phyloP scores from a whole-genome alignment of 1,140 invertebrate species.

The Platyscapa corneri region DNA sequence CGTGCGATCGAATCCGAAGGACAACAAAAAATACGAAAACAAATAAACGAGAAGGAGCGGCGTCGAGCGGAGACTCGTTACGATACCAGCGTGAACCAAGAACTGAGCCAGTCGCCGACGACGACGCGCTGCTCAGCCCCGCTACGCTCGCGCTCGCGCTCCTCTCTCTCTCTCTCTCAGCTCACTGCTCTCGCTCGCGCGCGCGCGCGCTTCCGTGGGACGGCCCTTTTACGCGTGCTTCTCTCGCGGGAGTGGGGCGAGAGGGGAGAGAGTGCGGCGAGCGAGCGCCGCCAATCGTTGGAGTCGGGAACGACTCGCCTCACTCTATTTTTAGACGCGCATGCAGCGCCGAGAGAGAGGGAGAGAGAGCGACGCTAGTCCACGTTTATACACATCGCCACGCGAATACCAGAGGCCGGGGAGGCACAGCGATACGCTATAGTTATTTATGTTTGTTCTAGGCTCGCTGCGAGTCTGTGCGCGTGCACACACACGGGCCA shows the following conservation, averaged over 20 bases:
- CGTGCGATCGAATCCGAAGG: background rate
- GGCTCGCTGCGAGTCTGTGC: background rate
- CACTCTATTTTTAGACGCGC: slow-evolving; percentile 32
- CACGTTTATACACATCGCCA: slow-evolving; percentile 6
- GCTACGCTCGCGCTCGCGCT: background rate
- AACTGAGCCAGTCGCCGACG: slow-evolving; percentile 30
- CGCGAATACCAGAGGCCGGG: slow-evolving; percentile 10
- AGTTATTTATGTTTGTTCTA: slow-evolving; percentile 9
- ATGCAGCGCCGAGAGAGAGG: background rate
- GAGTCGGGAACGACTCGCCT: slow-evolving; percentile 47
- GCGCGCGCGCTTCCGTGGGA: slow-evolving; percentile 34
- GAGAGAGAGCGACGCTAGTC: background rate
- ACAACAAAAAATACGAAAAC: background rate
- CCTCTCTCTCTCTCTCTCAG: slow-evolving; percentile 11
- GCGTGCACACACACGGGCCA: too few relatives aligned
- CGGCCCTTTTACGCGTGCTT: slow-evolving; percentile 1
- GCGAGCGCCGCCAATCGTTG: slow-evolving; percentile 51
- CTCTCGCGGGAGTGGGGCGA: background rate
- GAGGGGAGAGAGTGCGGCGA: background rate
- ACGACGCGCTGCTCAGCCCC: background rate
- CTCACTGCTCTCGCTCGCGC: slow-evolving; percentile 26
- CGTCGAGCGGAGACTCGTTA: background rate
- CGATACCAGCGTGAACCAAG: slow-evolving; percentile 28
- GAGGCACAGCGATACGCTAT: background rate
- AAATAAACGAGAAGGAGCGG: too few relatives aligned